Conservation (phyloP, 2,797 vertebrate species). For the Urocyon cinereoargenteus region DNA sequence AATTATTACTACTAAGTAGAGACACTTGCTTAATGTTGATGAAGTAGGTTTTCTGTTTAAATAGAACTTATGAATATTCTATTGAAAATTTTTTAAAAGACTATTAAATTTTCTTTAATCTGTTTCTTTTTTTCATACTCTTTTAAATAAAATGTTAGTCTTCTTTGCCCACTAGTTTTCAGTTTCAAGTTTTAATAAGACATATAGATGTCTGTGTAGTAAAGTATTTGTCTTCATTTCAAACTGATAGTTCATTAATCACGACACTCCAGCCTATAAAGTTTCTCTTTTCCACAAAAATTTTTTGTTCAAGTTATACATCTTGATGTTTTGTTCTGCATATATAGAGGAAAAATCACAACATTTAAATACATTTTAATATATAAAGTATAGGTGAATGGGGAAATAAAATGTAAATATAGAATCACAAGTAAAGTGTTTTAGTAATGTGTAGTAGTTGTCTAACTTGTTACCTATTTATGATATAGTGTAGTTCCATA, state of each 20-base stretch:
- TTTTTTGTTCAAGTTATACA: neutral
- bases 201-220: neutral
- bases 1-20: neutral
- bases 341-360: conserved; percentile 33
- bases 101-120: neutral
- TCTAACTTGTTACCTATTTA: conserved; percentile 26
- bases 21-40: neutral
- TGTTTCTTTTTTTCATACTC: neutral
- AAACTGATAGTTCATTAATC: neutral
- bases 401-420: neutral
- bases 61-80: neutral
- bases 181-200: conserved; percentile 35
- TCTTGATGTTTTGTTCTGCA: conserved; percentile 47
- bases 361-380: conserved; percentile 48
- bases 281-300: conserved; percentile 17
- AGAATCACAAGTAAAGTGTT: conserved; percentile 5
- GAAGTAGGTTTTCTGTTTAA: conserved; percentile 26
- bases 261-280: neutral
- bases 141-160: neutral
- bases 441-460: neutral
- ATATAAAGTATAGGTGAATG: neutral
- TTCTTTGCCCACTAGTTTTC: neutral
- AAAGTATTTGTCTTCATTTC: conserved; percentile 27
- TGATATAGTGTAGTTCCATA: neutral
- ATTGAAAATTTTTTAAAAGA: neutral